Evolutionary conservation across 30 jellyfish, hydroid and myxozoan genomes (phyloP), one percentile per base, ranked within the genome.

Genomic region (Aurelia sp.): DNA sequence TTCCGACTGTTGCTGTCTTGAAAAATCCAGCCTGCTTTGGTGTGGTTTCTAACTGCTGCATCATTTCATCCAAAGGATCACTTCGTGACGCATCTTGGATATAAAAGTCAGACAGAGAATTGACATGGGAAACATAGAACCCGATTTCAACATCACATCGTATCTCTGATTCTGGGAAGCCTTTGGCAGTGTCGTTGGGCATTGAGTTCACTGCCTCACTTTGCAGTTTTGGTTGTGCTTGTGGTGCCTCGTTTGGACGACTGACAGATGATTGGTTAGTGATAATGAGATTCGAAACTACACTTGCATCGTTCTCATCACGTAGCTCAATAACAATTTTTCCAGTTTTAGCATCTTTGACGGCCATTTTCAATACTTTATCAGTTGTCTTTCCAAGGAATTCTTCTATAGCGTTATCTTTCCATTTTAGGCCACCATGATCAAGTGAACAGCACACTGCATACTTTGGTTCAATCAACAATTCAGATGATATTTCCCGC

Each of bases 321-420:
- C 17, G 51, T 50, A 91, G 77, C 38, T 71, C 90, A n/a, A 91
- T 92, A 19, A 40, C 53, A 48, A 61, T 13, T 31, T 60, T 88
- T 40, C 81, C 85, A n/a, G 80, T 72, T 57, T 80, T 59, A 7
- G 44, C 20, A 31, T 61, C 78, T 50, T 66, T 64, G 53, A 91
- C 96, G 11, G 90, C 65, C 93, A 91, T 85, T 15, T 74, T 72
- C 63, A 91, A 30, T 13, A 78, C 88, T 52, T 91, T 86, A 57
- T 91, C 98, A 16, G 70, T 53, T 5, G 85, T 74, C 63, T 66
- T 35, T 33, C 78, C 68, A 35, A 72, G 79, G 50, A 91, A 87
- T 77, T 76, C 89, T 21, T 71, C 68, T 53, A 85, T 55, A 12
- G 93, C 98, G 11, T 78, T 67, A 4, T 84, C 81, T 52, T 81